Percentiles rank a stretch among this genome's conserved stretches.
Conservation (phyloP, 2,888 invertebrate genomes). For the Oasisia sp. region DNA sequence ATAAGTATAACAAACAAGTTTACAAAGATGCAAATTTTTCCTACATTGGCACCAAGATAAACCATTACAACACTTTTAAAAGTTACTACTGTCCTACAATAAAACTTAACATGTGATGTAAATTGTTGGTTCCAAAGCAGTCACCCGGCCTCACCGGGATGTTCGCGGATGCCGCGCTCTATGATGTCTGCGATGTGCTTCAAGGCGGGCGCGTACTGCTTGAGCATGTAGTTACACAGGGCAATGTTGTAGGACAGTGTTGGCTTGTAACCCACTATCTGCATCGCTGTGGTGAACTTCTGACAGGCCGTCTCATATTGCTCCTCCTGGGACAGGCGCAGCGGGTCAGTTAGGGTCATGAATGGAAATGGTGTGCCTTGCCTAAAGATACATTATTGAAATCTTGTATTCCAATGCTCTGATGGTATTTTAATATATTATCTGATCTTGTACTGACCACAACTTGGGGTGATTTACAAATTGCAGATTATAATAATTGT, state of each 20-base stretch:
- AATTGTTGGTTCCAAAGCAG: neutral
- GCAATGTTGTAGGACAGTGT: constrained; percentile 95
- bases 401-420: no score
- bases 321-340: constrained; percentile 72
- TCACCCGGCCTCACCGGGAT: constrained; percentile 73
- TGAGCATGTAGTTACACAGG: constrained; percentile 90
- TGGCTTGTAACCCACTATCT: constrained; percentile 68
- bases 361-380: neutral
- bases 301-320: constrained; percentile 90
- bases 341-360: neutral
- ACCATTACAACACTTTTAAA: neutral
- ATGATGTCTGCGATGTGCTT: constrained; percentile 96
- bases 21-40: neutral
- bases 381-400: no score
- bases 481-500: no score
- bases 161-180: constrained; percentile 93
- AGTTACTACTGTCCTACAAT: neutral
- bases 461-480: no score
- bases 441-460: no score
- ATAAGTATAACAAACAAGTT: neutral
- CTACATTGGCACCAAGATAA: neutral
- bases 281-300: constrained; percentile 87
- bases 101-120: neutral
- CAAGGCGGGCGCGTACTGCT: constrained; percentile 90
- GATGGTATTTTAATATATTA: no score